Percentiles rank a stretch among this genome's conserved stretches.
Conservation (phyloP, 2,113 vertebrate genomes). For the Climacteris rufus region DNA sequence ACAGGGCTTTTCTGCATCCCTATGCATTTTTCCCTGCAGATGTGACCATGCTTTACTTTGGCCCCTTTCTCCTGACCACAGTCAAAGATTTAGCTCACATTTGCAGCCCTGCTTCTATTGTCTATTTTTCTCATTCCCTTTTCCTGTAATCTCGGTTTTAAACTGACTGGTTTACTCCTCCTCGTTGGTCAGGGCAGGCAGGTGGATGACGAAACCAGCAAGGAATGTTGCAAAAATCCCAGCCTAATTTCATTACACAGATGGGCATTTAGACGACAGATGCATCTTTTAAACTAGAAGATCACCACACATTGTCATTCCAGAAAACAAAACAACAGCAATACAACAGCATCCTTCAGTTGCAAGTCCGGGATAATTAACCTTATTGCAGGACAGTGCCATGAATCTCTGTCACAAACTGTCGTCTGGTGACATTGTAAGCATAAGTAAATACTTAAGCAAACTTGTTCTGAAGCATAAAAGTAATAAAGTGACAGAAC, state of each 20-base stretch:
- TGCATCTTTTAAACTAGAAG: slow-evolving; percentile 50
- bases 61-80: slow-evolving; percentile 45
- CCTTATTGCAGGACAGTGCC: slow-evolving; percentile 23
- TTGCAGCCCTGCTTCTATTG: not conserved
- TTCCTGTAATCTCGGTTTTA: not conserved
- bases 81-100: slow-evolving; percentile 44
- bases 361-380: slow-evolving; percentile 33
- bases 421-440: not conserved
- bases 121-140: not conserved
- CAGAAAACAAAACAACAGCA: slow-evolving; percentile 6
- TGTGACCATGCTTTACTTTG: slow-evolving; percentile 66
- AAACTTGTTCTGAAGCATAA: not conserved
- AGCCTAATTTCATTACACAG: slow-evolving; percentile 48
- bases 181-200: slow-evolving; percentile 8
- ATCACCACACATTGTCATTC: not conserved
- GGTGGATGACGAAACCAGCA: not conserved
- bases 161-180: not conserved
- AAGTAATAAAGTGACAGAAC: slow-evolving; percentile 6
- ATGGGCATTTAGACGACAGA: slow-evolving; percentile 17
- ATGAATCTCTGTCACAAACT: slow-evolving; percentile 18
- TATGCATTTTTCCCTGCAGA: slow-evolving; percentile 79
- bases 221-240: not conserved
- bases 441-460: slow-evolving; percentile 7
- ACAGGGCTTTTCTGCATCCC: slow-evolving; percentile 79
- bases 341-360: slow-evolving; percentile 8